Evolutionary conservation across 2,888 invertebrate species (phyloP), one percentile per base, ranked within the genome.

Genomic region (Calephelis perditalis): DNA sequence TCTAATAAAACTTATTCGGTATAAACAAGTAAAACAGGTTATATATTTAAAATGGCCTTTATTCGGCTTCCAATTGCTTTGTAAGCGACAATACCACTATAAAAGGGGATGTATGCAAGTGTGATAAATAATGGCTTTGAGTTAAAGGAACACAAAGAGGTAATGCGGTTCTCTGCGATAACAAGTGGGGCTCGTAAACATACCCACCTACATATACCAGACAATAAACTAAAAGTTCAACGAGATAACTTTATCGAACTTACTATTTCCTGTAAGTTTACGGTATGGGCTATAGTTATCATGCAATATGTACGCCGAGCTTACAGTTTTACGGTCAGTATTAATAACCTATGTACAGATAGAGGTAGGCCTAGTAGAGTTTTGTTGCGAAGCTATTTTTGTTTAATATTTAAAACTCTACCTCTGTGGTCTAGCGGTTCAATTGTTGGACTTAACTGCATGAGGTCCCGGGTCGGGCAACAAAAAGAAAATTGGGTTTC

Each of bases 11-110:
- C 26, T 26, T 26, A 40, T 8, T 6, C 70, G 70, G 73, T 68
- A 67, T 63, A 77, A 84, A 85, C 84, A 66, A 77, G 84, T 79
- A 74, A 71, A 71, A 79, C 82, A 65, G 71, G 82, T 81, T 71
- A 74, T 71, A 70, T 67, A 73, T 76, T 70, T 73, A 72, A 78
- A 74, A 78, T 73, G 72, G 70, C 74, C 78, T 78, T 75, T 79
- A 74, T 75, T 74, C 67, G 73, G 73, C 77, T 77, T 82, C 77
- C 75, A 81, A 84, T 83, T 83, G 79, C 78, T 81, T 79, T 77
- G 70, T 72, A 67, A 76, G 73, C 73, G 77, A 76, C 80, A 81
- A 81, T 77, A 79, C 77, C 73, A 70, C 74, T 75, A 76, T 75
- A 73, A 72, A 54, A 64, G 77, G 75, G 76, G 75, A 73, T 73